Evolutionary conservation across 2,113 vertebrate species (phyloP).

Genomic region (Lepidothrix coronata): DNA sequence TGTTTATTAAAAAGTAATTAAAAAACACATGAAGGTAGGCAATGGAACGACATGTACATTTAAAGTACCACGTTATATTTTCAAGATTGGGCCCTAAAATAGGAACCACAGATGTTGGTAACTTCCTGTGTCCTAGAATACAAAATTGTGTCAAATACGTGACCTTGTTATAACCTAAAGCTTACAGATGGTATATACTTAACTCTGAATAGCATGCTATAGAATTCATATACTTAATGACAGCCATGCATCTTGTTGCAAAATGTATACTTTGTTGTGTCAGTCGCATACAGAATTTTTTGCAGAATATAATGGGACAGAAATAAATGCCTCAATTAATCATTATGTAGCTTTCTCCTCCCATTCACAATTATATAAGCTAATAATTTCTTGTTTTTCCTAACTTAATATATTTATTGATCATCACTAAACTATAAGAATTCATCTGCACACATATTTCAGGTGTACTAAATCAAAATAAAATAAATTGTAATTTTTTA

Average conservation of each 20-base stretch:
- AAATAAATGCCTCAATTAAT: neutral
- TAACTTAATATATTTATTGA: neutral
- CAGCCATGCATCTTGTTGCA: neutral
- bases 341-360: neutral
- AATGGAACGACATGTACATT: slow-evolving; percentile 8
- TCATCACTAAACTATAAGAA: neutral
- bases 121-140: slow-evolving; percentile 34
- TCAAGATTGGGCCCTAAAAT: slow-evolving; percentile 25
- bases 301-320: neutral
- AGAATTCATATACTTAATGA: slow-evolving; percentile 15
- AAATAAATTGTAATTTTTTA: neutral
- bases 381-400: neutral
- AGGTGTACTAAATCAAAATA: neutral
- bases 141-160: slow-evolving; percentile 23
- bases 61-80: slow-evolving; percentile 7
- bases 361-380: neutral
- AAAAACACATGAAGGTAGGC: slow-evolving; percentile 1
- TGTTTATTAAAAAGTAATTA: slow-evolving; percentile 9
- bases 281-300: neutral
- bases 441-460: neutral
- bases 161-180: slow-evolving; percentile 25
- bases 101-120: slow-evolving; percentile 55
- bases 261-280: neutral
- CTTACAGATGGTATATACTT: slow-evolving; percentile 30
- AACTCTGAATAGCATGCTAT: slow-evolving; percentile 17